Evolutionary conservation across 2,113 vertebrate genomes (phyloP).

Genomic region (Ramphastos sulfuratus): DNA sequence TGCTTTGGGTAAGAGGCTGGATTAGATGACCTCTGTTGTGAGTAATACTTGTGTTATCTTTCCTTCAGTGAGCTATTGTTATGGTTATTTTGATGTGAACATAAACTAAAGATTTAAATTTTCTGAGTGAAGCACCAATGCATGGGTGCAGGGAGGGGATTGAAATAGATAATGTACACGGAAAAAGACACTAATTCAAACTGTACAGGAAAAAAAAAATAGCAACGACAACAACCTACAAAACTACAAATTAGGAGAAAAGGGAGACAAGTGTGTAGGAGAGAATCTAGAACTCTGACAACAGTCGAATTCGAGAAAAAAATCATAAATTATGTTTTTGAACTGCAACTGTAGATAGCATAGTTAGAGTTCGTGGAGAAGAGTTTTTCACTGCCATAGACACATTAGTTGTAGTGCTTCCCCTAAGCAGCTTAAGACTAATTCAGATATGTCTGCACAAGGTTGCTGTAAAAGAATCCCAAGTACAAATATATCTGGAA

Average conservation of each 20-base stretch:
- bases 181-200: background rate
- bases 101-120: background rate
- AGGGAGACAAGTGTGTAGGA: background rate
- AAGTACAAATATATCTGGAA: background rate
- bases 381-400: background rate
- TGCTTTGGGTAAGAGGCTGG: background rate
- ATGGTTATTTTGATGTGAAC: background rate
- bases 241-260: background rate
- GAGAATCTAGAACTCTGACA: background rate
- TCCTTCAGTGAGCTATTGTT: background rate
- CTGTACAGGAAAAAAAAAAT: background rate
- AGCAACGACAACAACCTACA: no score
- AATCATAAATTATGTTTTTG: background rate
- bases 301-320: no score
- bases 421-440: background rate
- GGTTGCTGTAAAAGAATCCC: background rate
- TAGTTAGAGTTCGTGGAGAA: background rate
- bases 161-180: rapidly evolving
- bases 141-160: rapidly evolving
- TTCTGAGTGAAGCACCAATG: background rate
- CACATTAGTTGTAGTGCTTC: background rate
- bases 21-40: background rate
- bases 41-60: background rate
- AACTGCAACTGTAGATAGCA: background rate
- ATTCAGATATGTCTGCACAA: background rate